Percentiles rank a stretch among this genome's conserved stretches.
phyloP scores from a whole-genome alignment of 2,888 invertebrate genomes.

The Neoascia interrupta region DNA sequence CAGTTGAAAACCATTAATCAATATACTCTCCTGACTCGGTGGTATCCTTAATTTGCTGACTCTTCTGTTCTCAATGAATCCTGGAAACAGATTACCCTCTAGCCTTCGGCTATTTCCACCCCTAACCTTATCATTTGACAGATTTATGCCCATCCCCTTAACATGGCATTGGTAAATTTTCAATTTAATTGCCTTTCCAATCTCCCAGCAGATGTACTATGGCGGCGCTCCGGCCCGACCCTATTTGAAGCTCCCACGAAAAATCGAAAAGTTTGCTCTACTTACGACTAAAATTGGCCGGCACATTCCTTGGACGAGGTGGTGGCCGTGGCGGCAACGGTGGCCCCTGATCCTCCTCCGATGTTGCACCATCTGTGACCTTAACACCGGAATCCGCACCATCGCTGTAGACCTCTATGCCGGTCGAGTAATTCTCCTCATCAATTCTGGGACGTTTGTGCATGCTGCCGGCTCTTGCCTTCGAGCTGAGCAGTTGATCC shows the following conservation, averaged over 20 bases:
- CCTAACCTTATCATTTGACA: background rate
- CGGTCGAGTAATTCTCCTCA: conserved; percentile 72
- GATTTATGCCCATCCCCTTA: conserved; percentile 14
- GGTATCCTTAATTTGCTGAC: conserved; percentile 39
- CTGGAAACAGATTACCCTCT: too few relatives aligned
- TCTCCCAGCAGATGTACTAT: conserved; percentile 31
- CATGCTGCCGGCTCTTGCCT: conserved; percentile 51
- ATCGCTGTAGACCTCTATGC: conserved; percentile 76
- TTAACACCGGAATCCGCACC: conserved; percentile 74
- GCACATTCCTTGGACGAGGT: conserved; percentile 72
- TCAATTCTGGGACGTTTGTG: conserved; percentile 69
- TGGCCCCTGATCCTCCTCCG: conserved; percentile 77
- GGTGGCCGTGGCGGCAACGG: conserved; percentile 79
- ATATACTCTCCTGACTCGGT: conserved; percentile 21
- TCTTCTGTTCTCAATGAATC: conserved; percentile 7
- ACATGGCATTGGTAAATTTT: conserved; percentile 25
- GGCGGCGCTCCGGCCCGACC: background rate
- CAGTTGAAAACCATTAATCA: too few relatives aligned
- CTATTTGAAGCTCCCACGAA: too few relatives aligned
- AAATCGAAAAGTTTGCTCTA: conserved; percentile 53
- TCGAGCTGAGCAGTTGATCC: conserved; percentile 66
- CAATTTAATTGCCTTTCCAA: conserved; percentile 58
- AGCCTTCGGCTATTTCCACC: too few relatives aligned
- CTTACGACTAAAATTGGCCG: conserved; percentile 70
- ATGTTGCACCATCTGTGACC: conserved; percentile 71